phyloP scores from a whole-genome alignment of 1,140 invertebrate genomes.

The Neotoxoptera formosana region DNA sequence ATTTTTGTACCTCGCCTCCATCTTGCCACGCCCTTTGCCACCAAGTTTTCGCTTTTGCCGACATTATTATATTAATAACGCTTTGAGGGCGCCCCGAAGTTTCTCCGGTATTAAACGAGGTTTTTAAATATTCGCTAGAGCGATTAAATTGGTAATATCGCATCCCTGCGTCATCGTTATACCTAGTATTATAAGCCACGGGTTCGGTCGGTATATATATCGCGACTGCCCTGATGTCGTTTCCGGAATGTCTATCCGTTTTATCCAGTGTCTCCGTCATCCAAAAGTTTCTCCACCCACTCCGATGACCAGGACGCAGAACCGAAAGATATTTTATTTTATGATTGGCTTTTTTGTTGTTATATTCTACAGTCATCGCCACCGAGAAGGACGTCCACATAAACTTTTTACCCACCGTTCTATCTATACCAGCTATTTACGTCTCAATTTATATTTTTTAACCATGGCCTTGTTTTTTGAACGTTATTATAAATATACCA shows the following conservation, averaged over 20 bases:
- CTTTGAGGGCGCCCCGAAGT: neutral
- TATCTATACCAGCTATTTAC: neutral
- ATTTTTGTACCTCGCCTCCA: neutral
- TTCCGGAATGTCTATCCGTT: neutral
- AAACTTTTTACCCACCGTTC: neutral
- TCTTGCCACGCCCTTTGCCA: neutral
- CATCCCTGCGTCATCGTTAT: neutral
- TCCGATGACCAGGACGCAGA: neutral
- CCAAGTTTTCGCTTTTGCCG: neutral
- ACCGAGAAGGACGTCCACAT: neutral
- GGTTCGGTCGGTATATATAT: neutral
- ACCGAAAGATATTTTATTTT: neutral
- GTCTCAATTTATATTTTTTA: neutral
- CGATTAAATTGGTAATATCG: neutral
- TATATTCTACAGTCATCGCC: neutral
- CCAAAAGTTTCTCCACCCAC: neutral
- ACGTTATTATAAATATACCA: too few relatives aligned
- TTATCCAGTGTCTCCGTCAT: neutral
- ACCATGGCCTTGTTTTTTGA: too few relatives aligned
- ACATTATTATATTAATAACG: conserved; percentile 28
- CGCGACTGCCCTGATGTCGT: neutral
- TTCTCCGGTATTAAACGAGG: neutral
- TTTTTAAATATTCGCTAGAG: neutral
- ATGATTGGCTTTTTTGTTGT: neutral
- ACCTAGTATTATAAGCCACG: neutral